Evolutionary conservation across 2,113 vertebrate species (phyloP).

Genomic region (Fukomys damarensis): DNA sequence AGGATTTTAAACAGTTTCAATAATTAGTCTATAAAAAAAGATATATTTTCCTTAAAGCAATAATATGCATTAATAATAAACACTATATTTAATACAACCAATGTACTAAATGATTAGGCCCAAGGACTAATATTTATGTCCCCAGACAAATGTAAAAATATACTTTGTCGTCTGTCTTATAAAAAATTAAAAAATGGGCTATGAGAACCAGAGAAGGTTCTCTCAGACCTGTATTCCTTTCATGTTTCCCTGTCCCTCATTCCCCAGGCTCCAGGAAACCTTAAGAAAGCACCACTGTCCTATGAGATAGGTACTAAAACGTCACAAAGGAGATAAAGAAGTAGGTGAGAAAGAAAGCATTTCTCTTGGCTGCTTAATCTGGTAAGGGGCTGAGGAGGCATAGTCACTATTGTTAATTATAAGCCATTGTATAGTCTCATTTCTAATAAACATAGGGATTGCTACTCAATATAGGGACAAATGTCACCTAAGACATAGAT

Average conservation of each 20-base stretch:
- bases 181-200: background rate
- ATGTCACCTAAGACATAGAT: background rate
- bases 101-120: background rate
- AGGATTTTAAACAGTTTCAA: background rate
- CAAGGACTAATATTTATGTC: background rate
- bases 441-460: background rate
- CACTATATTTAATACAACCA: background rate
- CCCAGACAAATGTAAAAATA: background rate
- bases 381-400: background rate
- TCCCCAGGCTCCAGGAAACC: background rate
- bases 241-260: background rate
- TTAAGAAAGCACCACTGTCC: background rate
- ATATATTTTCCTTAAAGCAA: background rate
- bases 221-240: background rate
- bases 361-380: background rate
- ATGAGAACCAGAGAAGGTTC: background rate
- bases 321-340: background rate
- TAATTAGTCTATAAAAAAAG: background rate
- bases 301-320: background rate
- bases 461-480: background rate
- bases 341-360: background rate
- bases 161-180: background rate
- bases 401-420: background rate
- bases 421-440: background rate
- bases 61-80: background rate